Evolutionary conservation across 1,140 invertebrate genomes (phyloP), one percentile per base, ranked within the genome.

Genomic region (Bombus turneri): DNA sequence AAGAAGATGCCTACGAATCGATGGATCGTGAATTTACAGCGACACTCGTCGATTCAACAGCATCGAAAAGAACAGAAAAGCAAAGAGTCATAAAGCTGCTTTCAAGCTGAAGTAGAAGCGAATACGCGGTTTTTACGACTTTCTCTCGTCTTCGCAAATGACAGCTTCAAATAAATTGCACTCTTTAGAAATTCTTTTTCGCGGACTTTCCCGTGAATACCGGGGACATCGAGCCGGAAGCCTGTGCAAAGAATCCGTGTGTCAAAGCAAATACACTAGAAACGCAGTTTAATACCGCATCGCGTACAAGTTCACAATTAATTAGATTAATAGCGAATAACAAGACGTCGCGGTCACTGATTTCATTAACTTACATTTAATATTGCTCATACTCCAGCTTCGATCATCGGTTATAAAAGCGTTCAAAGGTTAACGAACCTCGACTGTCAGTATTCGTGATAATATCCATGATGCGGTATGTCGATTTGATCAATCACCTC

Each of bases 151-250:
- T 47, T 22, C 47, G 9, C 31, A 76, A 71, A 69, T 62, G 66
- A 62, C 34, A 71, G 47, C 66, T 43, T 78, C n/a, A 76, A 79
- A 79, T 84, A 79, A 84, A 84, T 84, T 84, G 71, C 64, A 28
- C 75, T 37, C 53, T 79, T 84, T 79, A 71, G 53, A 84, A 79
- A 84, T 62, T 47, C 82, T 66, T 31, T 79, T 62, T 62, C 66
- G 53, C n/a, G 39, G 75, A 79, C 77, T 41, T 78, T 15, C 2
- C 43, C 25, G 22, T 13, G 64, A 69, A 68, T 53, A 53, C 47
- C 5, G 1, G 6, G 18, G 47, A 22, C 47, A 53, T 53, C 47
- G 47, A 53, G 47, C 47, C 47, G 47, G 18, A 53, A 53, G 5
- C 18, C 18, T 53, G 47, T 53, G 47, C 18, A 69, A 28, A 22